phyloP scores from a whole-genome alignment of 2,113 vertebrate species.

The Pseudonaja textilis region DNA sequence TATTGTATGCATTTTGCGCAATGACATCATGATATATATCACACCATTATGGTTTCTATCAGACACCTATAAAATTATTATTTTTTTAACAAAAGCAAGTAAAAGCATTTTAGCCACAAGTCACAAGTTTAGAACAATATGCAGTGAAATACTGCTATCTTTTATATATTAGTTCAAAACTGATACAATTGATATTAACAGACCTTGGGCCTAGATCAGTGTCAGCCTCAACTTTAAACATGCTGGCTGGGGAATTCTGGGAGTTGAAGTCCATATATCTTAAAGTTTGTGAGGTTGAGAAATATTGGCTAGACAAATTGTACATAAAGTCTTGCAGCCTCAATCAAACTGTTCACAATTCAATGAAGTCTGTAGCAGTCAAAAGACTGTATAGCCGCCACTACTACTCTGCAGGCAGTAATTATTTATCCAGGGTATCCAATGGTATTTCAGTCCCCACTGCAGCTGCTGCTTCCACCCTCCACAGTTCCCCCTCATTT shows the following conservation, averaged over 20 bases:
- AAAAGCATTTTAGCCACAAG: background rate
- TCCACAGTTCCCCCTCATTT: slow-evolving; percentile 16
- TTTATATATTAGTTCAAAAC: background rate
- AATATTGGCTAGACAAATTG: background rate
- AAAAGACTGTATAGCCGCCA: background rate
- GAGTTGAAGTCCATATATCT: background rate
- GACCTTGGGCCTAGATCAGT: background rate
- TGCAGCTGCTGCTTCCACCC: rapidly evolving
- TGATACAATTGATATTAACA: background rate
- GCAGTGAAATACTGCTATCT: background rate
- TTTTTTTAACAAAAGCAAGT: background rate
- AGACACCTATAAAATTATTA: background rate
- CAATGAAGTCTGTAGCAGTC: background rate
- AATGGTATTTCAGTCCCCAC: background rate
- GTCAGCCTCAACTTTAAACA: background rate
- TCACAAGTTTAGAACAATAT: background rate
- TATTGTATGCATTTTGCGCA: background rate
- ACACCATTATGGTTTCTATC: background rate
- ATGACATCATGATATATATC: background rate
- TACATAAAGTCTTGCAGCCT: background rate
- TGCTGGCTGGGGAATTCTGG: background rate
- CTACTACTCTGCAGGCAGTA: background rate
- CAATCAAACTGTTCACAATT: background rate
- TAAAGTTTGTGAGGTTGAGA: background rate
- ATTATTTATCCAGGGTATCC: background rate